Conservation (phyloP, 2,888 invertebrate genomes). For the Melipona beecheii region DNA sequence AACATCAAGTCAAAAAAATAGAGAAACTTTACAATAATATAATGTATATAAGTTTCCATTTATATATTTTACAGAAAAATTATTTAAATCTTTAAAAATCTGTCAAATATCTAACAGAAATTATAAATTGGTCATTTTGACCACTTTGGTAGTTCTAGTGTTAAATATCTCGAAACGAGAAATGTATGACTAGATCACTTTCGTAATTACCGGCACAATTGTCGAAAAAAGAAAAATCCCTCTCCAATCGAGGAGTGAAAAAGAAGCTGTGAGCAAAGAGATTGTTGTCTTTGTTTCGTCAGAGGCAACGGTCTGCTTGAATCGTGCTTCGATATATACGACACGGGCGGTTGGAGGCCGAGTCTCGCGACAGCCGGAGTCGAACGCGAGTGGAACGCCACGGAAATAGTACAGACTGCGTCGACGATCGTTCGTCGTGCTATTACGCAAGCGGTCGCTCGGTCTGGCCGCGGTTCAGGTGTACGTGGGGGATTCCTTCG, state of each 20-base stretch:
- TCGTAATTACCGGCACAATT: not conserved
- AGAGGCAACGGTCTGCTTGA: constrained; percentile 19
- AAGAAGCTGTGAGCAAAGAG: not conserved
- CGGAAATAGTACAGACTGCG: constrained; percentile 61
- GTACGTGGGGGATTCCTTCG: constrained; percentile 76
- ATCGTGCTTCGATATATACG: not conserved
- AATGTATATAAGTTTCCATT: too few relatives aligned
- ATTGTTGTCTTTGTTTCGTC: constrained; percentile 19
- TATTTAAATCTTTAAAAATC: too few relatives aligned
- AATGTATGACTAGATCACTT: not conserved
- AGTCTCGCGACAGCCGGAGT: constrained; percentile 3
- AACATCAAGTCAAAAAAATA: too few relatives aligned
- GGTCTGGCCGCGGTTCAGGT: constrained; percentile 64
- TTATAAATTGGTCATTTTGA: too few relatives aligned
- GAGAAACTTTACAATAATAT: too few relatives aligned
- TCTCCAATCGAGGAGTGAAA: too few relatives aligned
- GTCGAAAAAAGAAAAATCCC: too few relatives aligned
- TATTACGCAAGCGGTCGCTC: constrained; percentile 70
- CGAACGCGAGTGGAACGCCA: constrained; percentile 42
- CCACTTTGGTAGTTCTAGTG: too few relatives aligned
- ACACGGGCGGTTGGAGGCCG: constrained; percentile 20
- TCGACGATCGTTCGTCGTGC: constrained; percentile 58
- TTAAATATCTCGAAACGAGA: too few relatives aligned
- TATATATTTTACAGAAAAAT: too few relatives aligned
- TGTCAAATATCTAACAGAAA: too few relatives aligned